Evolutionary conservation across 64 coral and sea anemone species (phyloP), one percentile per base, ranked within the genome.

Genomic region (Acropora tenuis): DNA sequence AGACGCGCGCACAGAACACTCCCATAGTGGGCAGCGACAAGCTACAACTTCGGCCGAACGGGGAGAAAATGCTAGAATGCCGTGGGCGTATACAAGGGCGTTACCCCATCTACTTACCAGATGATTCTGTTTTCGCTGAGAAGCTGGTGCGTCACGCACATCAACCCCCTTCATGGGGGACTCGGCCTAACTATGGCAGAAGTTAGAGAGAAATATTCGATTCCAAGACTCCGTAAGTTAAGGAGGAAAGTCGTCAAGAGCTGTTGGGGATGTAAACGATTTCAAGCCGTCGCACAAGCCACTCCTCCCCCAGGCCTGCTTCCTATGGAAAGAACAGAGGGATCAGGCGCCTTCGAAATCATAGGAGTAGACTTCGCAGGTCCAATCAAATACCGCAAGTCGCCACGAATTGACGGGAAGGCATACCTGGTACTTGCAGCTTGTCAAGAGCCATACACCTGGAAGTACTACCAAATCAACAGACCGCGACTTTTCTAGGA

Each of bases 181-280:
- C 43, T 89, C 0, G 45, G 50, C 50, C 8, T 94, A 17, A 89
- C 86, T 6, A 94, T 88, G 92, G 71, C 92, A 30, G 82, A 89
- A 45, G 86, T 94, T 17, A 19, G 86, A 11, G 79, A 89, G 41
- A 41, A 16, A 4, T 68, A 86, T 48, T 94, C 78, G 92, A 80
- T 94, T 2, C 92, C 92, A 55, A 75, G 87, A 12, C 74, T 90
- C 10, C 59, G 93, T 0, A 61, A 50, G 17, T 43, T 94, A 17
- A 53, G 46, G 9, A 90, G 48, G 55, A 94, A 74, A 49, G 15
- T 86, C 2, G 43, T 90, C 6, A 94, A 77, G 66, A 20, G 17
- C 42, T 94, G 88, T 12, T 81, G 72, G 80, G 88, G 88, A 6
- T 89, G 92, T 49, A 94, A 94, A 50, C 86, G 92, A 17, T 94